Conservation (phyloP, 1,140 invertebrate species). For the Brachionus sp. region DNA sequence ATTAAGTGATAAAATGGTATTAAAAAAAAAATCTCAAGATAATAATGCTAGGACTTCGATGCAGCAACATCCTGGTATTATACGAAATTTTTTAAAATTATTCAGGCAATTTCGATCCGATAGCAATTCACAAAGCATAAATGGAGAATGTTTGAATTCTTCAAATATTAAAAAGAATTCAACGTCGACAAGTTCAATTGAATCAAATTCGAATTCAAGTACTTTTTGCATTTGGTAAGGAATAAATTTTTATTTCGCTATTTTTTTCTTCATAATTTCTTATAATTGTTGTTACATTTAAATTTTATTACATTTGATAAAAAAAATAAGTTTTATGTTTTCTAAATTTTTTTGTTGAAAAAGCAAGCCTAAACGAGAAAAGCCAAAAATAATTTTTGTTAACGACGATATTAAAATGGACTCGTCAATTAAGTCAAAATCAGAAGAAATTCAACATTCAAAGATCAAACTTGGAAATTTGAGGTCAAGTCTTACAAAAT, state of each 20-base stretch:
- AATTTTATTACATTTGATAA: conserved; percentile 7
- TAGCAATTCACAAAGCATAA: neutral
- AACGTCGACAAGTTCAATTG: neutral
- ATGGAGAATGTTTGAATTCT: neutral
- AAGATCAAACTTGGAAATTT: conserved; percentile 1
- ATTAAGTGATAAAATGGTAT: neutral
- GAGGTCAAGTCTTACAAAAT: neutral
- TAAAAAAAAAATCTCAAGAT: neutral
- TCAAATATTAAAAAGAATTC: neutral
- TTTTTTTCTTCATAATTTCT: neutral
- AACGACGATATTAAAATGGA: neutral
- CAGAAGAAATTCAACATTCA: neutral
- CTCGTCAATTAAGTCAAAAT: neutral
- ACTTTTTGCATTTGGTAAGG: conserved; percentile 19
- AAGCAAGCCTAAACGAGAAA: neutral
- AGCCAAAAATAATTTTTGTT: neutral
- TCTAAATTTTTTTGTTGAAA: neutral
- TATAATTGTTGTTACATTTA: neutral
- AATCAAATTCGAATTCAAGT: neutral
- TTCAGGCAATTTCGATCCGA: neutral
- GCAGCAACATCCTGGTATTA: neutral
- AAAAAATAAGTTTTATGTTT: neutral
- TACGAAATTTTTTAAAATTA: conserved; percentile 8
- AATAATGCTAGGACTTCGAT: neutral
- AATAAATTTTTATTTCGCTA: neutral